These are phyloP conservation scores for Hystrix cristata DNA, from an alignment of 2,113 vertebrate genomes.

Conservation along the genomic window DNA sequence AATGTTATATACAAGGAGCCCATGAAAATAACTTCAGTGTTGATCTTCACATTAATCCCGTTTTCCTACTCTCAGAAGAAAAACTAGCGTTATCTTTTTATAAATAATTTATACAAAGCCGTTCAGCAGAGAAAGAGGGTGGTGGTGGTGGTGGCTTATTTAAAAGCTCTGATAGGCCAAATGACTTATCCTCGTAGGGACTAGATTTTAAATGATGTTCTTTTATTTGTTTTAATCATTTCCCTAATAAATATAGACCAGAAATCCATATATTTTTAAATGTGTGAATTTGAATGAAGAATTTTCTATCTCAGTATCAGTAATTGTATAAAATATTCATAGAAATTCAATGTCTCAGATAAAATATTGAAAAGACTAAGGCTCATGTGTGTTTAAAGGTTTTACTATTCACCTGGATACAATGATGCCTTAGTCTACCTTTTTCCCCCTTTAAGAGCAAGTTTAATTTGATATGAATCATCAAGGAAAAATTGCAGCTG, in stretches of 20 bases:
- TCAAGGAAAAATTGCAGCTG: neutral
- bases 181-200: slow-evolving; percentile 43
- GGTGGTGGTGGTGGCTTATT: neutral
- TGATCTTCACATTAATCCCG: slow-evolving; percentile 71
- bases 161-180: slow-evolving; percentile 50
- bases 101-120: slow-evolving; percentile 80
- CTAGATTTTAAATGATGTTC: slow-evolving; percentile 29
- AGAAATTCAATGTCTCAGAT: neutral
- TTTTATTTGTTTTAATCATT: slow-evolving; percentile 46
- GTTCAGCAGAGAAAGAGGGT: neutral
- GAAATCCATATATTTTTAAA: neutral
- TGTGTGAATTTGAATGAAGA: neutral
- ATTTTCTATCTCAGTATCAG: fast-evolving
- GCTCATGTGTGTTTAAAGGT: neutral
- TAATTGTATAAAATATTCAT: neutral
- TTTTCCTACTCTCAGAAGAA: slow-evolving; percentile 71
- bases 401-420: neutral
- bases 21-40: slow-evolving; percentile 61
- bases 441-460: neutral
- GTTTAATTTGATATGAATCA: slow-evolving; percentile 10
- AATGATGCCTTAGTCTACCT: neutral
- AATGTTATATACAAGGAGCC: neutral
- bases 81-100: slow-evolving; percentile 68
- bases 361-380: slow-evolving; percentile 7
- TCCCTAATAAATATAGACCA: slow-evolving; percentile 38